Evolutionary conservation across 2,113 vertebrate species (phyloP), one percentile per base, ranked within the genome.

Genomic region (Donacobius atricapilla): DNA sequence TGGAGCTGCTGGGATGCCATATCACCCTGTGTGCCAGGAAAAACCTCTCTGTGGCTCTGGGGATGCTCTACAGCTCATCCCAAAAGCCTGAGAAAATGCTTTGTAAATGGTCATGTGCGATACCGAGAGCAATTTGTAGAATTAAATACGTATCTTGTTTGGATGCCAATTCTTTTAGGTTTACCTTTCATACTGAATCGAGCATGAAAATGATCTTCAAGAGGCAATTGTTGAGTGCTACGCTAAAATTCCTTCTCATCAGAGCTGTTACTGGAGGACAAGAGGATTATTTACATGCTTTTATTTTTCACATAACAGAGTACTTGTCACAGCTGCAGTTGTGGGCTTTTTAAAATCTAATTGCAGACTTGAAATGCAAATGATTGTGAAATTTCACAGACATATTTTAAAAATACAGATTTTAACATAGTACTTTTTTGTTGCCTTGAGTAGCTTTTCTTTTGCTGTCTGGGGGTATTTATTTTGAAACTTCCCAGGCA

Each of bases 301-400:
- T 77, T 83, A 15, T 23, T 89, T 85, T 80, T 35, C 66, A 44
- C 24, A 68, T 37, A 87, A 61, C 42, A 45, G 54, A 83, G 45
- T 84, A 76, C 45, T 96, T 91, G 73, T 87, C 90, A 79, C 92
- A 97, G 73, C 83, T 93, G 76, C 76, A 85, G 79, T 85, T 90
- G 61, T 58, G 69, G 53, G 56, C 40, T 92, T 90, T 68, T 83
- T 93, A 21, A 71, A 92, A 95, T 96, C 40, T 95, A 96, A 96
- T 92, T 92, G 82, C 85, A 91, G 72, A 80, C 86, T 95, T 94
- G 35, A 92, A 90, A 91, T 95, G 88, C 65, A 86, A 93, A 93
- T 89, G 78, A 71, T 57, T 89, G 39, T 60, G 87, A 95, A 90
- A 86, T 96, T 94, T 85, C 83, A 91, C 56, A 89, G 69, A 90